Percentiles rank a stretch among this genome's conserved stretches.
Conservation (phyloP, 2,113 vertebrate species). For the Chrysemys picta region DNA sequence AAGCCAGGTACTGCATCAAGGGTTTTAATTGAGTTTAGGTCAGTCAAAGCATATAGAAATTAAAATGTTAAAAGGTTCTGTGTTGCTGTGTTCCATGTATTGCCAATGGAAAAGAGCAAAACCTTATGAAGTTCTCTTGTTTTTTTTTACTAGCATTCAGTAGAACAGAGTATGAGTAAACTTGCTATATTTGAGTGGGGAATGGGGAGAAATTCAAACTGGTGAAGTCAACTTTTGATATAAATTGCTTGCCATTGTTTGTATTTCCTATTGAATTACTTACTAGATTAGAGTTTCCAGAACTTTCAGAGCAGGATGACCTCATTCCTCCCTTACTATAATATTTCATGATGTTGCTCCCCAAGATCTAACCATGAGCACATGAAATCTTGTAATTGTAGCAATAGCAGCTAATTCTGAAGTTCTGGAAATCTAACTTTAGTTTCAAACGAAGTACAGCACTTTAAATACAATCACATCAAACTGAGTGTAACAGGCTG, state of each 20-base stretch:
- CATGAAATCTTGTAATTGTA: background rate
- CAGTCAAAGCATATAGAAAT: background rate
- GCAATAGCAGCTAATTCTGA: background rate
- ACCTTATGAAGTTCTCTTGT: background rate
- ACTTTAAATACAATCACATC: background rate
- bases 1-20: slow-evolving; percentile 88
- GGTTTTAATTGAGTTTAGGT: background rate
- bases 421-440: background rate
- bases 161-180: background rate
- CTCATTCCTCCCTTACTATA: background rate
- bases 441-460: background rate
- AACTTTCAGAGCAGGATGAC: background rate
- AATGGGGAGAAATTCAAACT: background rate
- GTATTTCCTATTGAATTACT: background rate
- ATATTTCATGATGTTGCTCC: background rate
- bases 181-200: background rate
- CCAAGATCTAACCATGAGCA: background rate
- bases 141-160: background rate
- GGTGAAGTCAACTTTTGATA: background rate
- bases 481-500: background rate
- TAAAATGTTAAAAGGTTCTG: background rate
- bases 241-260: background rate
- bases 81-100: background rate
- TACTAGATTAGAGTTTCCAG: background rate
- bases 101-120: background rate